These are phyloP conservation scores for Ennomos quercinarius DNA, from an alignment of 2,888 invertebrate species.

Conservation along the genomic window DNA sequence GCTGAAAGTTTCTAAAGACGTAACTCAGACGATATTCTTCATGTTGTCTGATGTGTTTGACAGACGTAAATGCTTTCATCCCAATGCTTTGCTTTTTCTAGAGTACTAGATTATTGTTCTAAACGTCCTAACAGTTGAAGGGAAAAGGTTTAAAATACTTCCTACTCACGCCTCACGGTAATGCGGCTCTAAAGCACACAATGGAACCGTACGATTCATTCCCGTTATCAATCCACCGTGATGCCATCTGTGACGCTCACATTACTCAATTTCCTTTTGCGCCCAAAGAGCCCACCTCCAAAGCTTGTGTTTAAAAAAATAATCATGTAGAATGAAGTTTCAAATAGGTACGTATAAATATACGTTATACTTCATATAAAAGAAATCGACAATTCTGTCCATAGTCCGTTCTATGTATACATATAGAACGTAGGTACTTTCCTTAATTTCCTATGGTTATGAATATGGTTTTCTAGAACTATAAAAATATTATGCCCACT, in stretches of 20 bases:
- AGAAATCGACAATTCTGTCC: no score
- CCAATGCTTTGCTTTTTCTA: no score
- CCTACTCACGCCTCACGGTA: slow-evolving; percentile 29
- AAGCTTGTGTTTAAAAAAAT: slow-evolving; percentile 59
- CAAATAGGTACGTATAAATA: background rate
- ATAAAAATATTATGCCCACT: no score
- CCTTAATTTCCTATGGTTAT: no score
- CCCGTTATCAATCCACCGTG: slow-evolving; percentile 82
- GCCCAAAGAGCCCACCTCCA: slow-evolving; percentile 46
- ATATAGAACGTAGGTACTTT: no score
- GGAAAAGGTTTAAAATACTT: slow-evolving; percentile 41
- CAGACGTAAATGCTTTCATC: background rate
- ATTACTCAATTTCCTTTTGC: slow-evolving; percentile 83
- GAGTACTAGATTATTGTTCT: slow-evolving; percentile 1
- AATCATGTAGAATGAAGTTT: slow-evolving; percentile 57
- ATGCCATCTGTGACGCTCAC: slow-evolving; percentile 83
- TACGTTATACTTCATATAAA: no score
- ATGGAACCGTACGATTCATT: slow-evolving; percentile 74
- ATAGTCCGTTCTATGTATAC: no score
- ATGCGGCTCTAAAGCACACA: slow-evolving; percentile 51
- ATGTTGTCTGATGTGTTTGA: no score
- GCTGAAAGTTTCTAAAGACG: no score
- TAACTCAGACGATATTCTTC: no score
- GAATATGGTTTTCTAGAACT: no score
- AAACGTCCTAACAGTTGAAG: slow-evolving; percentile 34